A percentile compares a stretch with the other conserved stretches of the same genome.
Evolutionary conservation across 2,888 invertebrate species (phyloP).

Genomic region (Seira musarum): DNA sequence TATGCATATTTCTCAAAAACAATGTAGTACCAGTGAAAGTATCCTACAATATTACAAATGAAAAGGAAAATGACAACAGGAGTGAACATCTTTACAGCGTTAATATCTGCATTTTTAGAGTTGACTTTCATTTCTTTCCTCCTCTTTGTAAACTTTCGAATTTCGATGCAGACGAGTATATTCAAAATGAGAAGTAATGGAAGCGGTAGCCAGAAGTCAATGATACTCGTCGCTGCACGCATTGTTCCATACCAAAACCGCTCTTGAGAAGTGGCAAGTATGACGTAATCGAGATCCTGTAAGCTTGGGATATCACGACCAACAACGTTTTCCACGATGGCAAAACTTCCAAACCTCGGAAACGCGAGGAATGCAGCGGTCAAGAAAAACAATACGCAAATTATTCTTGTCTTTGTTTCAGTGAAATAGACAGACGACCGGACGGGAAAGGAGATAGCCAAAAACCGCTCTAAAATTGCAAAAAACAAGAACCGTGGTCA

Average conservation of each 20-base stretch:
- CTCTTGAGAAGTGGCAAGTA: neutral
- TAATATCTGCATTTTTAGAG: neutral
- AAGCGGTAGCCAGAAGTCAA: conserved; percentile 4
- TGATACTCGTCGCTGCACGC: neutral
- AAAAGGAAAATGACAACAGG: conserved; percentile 5
- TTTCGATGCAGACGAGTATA: neutral
- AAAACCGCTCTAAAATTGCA: neutral
- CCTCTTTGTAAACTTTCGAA: neutral
- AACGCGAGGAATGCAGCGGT: neutral
- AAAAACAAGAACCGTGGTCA: too few relatives aligned
- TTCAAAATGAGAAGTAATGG: conserved; percentile 1
- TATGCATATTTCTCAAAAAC: neutral
- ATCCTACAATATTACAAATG: neutral
- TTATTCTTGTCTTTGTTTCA: neutral
- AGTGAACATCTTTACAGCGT: neutral
- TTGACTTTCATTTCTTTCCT: neutral
- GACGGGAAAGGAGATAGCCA: neutral
- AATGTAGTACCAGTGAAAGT: neutral
- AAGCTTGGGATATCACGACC: neutral
- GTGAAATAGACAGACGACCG: neutral
- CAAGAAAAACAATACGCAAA: neutral
- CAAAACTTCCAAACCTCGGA: neutral
- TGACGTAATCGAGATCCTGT: neutral
- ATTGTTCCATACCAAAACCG: neutral
- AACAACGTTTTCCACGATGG: neutral